phyloP scores from a whole-genome alignment of 2,113 vertebrate species.

The Bothrops jararaca region DNA sequence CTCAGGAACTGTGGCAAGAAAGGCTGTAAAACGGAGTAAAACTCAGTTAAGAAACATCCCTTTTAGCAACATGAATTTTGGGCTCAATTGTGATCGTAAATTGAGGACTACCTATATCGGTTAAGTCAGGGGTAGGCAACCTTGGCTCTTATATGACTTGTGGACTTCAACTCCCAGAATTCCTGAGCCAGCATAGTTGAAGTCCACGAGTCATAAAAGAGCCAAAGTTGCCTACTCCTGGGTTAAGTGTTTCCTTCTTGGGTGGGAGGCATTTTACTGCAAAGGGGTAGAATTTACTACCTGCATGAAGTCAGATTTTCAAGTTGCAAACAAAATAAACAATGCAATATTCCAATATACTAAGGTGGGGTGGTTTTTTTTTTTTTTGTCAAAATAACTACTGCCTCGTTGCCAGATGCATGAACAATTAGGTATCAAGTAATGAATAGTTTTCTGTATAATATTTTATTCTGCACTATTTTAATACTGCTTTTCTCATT shows the following conservation, averaged over 20 bases:
- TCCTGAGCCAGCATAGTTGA: too few species aligned
- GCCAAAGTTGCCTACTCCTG: too few species aligned
- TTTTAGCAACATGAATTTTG: background rate
- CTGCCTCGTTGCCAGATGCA: constrained; percentile 44
- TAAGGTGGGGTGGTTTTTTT: background rate
- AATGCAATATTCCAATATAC: constrained; percentile 32
- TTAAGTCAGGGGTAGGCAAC: too few species aligned
- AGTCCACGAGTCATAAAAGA: too few species aligned
- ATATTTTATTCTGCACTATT: constrained; percentile 45
- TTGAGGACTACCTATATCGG: background rate
- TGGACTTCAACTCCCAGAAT: too few species aligned
- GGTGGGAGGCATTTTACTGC: constrained; percentile 26
- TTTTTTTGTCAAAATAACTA: constrained; percentile 56
- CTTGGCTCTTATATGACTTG: too few species aligned
- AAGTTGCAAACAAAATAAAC: constrained; percentile 12
- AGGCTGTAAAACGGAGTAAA: background rate
- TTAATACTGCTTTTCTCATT: constrained; percentile 50
- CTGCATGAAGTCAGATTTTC: constrained; percentile 31
- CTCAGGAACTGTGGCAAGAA: background rate
- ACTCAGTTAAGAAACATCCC: background rate
- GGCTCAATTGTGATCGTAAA: background rate
- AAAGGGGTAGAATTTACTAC: constrained; percentile 34
- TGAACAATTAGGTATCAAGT: constrained; percentile 59
- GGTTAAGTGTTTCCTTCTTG: constrained; percentile 35
- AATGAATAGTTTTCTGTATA: constrained; percentile 54